Conservation (phyloP, 1,140 invertebrate genomes). For the Bombus huntii region DNA sequence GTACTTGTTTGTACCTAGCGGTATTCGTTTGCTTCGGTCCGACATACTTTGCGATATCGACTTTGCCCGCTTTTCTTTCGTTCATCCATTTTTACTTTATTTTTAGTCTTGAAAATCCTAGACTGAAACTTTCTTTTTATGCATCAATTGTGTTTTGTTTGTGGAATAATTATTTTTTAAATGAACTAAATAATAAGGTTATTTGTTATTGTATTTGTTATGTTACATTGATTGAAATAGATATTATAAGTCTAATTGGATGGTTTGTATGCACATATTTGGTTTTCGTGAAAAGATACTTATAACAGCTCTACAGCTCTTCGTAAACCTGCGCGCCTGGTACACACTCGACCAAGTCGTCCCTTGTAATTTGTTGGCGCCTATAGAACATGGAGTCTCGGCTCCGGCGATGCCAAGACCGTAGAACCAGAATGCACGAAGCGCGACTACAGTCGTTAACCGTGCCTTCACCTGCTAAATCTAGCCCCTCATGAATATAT, state of each 20-base stretch:
- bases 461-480: neutral
- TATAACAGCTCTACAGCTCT: neutral
- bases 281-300: neutral
- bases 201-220: neutral
- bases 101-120: neutral
- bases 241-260: no score
- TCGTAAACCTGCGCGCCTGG: constrained; percentile 9
- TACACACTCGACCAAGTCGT: neutral
- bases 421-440: neutral
- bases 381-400: neutral
- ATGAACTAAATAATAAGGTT: neutral
- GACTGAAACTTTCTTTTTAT: neutral
- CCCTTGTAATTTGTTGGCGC: constrained; percentile 3
- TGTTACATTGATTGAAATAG: neutral
- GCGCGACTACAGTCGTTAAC: neutral
- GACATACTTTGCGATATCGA: constrained; percentile 31
- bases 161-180: no score
- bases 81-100: no score
- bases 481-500: neutral
- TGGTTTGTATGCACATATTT: neutral
- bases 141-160: no score
- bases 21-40: constrained; percentile 36
- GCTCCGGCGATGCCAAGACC: neutral
- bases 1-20: constrained; percentile 42
- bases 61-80: constrained; percentile 24